These are phyloP conservation scores for Drosophila formosana DNA, from an alignment of 2,888 invertebrate genomes.

Conservation along the genomic window DNA sequence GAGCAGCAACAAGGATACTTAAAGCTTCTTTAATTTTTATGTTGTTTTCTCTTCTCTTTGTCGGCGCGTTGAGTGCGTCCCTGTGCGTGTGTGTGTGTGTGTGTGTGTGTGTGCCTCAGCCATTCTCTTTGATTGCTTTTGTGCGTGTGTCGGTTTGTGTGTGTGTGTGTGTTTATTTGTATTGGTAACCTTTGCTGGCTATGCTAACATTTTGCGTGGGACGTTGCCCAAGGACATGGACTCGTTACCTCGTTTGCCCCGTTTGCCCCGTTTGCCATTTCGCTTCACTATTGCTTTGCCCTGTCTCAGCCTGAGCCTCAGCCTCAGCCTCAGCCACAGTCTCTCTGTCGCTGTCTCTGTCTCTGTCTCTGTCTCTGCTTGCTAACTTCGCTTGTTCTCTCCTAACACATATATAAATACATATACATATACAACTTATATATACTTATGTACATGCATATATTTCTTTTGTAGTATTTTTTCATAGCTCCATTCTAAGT, in stretches of 20 bases:
- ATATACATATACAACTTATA: constrained; percentile 3
- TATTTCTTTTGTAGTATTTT: constrained; percentile 28
- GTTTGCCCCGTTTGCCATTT: constrained; percentile 59
- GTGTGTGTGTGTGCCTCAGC: constrained; percentile 22
- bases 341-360: background rate
- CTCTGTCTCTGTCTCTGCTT: constrained; percentile 13
- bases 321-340: background rate
- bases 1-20: constrained; percentile 71
- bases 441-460: constrained; percentile 3
- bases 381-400: constrained; percentile 32
- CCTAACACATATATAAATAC: constrained; percentile 14
- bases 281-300: constrained; percentile 47
- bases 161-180: constrained; percentile 41
- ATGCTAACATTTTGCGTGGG: constrained; percentile 76
- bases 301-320: constrained; percentile 11
- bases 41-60: constrained; percentile 79
- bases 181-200: constrained; percentile 72
- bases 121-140: constrained; percentile 24
- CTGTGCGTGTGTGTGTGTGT: background rate
- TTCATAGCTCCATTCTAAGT: constrained; percentile 7
- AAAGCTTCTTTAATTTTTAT: constrained; percentile 81
- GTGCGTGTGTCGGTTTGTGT: constrained; percentile 21
- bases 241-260: constrained; percentile 70
- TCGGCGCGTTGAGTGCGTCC: constrained; percentile 56
- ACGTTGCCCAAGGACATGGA: constrained; percentile 81